A percentile compares a stretch with the other conserved stretches of the same genome.
phyloP scores from a whole-genome alignment of 2,797 vertebrate genomes.

The Apogon talboti region DNA sequence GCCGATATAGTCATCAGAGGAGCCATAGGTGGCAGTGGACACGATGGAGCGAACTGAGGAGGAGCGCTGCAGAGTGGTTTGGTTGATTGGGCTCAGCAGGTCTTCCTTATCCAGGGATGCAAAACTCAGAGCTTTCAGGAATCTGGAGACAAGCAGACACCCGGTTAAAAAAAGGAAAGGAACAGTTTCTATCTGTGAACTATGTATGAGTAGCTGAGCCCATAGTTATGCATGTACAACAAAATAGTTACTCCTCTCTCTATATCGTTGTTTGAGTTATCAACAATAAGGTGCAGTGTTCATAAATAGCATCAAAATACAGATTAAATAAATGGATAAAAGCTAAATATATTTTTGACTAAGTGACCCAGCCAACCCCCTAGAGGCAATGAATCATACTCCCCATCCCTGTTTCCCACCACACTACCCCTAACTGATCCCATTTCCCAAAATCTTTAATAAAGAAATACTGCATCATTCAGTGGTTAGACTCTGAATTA shows the following conservation, averaged over 20 bases:
- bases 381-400: no score
- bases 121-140: constrained; percentile 93
- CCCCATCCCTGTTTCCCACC: no score
- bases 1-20: constrained; percentile 91
- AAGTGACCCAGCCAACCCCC: no score
- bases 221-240: background rate
- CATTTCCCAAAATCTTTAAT: no score
- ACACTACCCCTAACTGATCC: no score
- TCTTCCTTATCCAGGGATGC: constrained; percentile 93
- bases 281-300: no score
- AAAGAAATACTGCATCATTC: no score
- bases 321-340: no score
- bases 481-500: no score
- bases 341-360: no score
- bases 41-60: constrained; percentile 93
- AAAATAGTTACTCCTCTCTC: background rate
- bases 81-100: constrained; percentile 91
- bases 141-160: constrained; percentile 76
- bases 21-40: constrained; percentile 87
- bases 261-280: background rate
- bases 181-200: background rate
- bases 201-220: no score
- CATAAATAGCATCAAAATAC: no score
- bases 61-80: constrained; percentile 91
- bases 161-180: background rate